phyloP scores from a whole-genome alignment of 2,113 vertebrate genomes.

The Chionis minor region DNA sequence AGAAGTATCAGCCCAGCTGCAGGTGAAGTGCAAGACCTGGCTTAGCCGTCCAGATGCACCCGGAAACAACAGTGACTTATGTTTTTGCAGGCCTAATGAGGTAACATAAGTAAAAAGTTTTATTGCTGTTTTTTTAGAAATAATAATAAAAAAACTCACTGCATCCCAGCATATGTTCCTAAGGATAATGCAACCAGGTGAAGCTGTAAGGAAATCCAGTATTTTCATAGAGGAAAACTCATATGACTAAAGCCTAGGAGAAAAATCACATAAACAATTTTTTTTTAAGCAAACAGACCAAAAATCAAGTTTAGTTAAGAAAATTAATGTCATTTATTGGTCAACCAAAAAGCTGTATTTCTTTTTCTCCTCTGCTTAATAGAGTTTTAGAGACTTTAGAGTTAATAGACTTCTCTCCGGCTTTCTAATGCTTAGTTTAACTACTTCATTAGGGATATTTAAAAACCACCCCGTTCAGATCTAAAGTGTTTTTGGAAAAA shows the following conservation, averaged over 20 bases:
- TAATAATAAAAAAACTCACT: neutral
- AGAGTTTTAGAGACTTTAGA: neutral
- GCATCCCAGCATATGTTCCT: neutral
- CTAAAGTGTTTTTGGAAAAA: neutral
- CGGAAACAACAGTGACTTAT: neutral
- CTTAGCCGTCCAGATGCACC: neutral
- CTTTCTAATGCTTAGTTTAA: neutral
- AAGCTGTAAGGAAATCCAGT: neutral
- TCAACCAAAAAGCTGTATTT: neutral
- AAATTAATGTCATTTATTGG: neutral
- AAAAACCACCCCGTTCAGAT: neutral
- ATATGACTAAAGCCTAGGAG: neutral
- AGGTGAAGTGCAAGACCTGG: neutral
- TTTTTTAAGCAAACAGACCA: neutral
- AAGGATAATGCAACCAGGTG: neutral
- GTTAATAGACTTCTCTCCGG: neutral
- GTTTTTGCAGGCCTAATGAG: neutral
- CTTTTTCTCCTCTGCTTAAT: neutral
- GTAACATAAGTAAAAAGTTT: neutral
- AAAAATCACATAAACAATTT: neutral
- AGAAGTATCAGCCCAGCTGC: neutral
- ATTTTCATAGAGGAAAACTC: neutral
- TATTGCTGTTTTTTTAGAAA: neutral
- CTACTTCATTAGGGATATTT: neutral
- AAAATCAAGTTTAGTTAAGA: neutral